Conservation (phyloP, 2,888 invertebrate genomes). For the Caenorhabditis macrosperma region DNA sequence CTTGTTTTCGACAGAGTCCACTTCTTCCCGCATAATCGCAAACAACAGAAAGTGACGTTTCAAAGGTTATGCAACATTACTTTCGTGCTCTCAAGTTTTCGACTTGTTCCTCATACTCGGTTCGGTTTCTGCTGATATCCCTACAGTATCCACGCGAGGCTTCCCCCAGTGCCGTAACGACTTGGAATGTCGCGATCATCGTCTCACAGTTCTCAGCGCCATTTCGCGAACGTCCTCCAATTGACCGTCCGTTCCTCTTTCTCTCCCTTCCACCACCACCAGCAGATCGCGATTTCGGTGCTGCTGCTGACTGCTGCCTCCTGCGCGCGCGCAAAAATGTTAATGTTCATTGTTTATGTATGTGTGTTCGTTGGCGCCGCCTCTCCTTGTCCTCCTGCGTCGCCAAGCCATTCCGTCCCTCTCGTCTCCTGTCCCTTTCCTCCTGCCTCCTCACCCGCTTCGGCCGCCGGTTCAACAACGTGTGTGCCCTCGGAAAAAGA, state of each 20-base stretch:
- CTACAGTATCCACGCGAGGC: too few species aligned
- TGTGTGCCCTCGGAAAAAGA: constrained; percentile 29
- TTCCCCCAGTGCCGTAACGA: too few species aligned
- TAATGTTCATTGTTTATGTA: constrained; percentile 56
- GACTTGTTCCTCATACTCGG: too few species aligned
- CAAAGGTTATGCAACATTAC: neutral
- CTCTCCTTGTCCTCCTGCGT: constrained; percentile 6
- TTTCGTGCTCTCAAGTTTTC: neutral
- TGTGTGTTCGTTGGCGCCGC: constrained; percentile 33
- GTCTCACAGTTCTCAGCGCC: neutral
- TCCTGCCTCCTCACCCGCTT: neutral
- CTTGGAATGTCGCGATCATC: neutral
- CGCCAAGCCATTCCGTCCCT: neutral
- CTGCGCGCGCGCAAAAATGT: constrained; percentile 25
- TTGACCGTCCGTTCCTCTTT: constrained; percentile 22
- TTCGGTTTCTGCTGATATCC: too few species aligned
- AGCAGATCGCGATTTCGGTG: constrained; percentile 19
- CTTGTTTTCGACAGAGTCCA: neutral
- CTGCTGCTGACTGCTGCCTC: neutral
- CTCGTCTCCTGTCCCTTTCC: constrained; percentile 5
- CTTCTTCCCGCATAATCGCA: neutral
- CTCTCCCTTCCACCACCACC: neutral
- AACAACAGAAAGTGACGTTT: neutral
- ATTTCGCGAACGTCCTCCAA: constrained; percentile 1
- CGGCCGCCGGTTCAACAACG: constrained; percentile 30